A percentile compares a stretch with the other conserved stretches of the same genome.
Conservation (phyloP, 1,140 invertebrate species). For the Zaprionus gabonicus region DNA sequence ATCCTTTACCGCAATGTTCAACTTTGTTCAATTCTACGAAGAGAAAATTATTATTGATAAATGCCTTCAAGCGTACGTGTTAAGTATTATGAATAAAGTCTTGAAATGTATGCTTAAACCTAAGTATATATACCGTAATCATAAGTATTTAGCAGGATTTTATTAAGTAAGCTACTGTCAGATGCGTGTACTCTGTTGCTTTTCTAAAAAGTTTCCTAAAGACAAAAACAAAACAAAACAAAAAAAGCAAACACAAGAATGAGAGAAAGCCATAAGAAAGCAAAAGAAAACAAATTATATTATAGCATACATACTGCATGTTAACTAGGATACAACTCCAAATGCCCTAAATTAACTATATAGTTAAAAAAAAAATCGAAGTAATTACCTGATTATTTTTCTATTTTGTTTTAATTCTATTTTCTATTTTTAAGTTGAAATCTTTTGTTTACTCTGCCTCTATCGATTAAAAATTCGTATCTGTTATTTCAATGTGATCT, state of each 20-base stretch:
- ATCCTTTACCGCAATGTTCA: conserved; percentile 40
- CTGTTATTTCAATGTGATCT: conserved; percentile 57
- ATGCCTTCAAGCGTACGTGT: conserved; percentile 77
- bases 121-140: conserved; percentile 58
- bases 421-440: conserved; percentile 32
- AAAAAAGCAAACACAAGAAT: conserved; percentile 5
- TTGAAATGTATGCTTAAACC: conserved; percentile 61
- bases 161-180: conserved; percentile 25
- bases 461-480: conserved; percentile 67
- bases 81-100: conserved; percentile 76
- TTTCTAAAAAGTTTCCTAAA: conserved; percentile 77
- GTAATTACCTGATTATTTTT: conserved; percentile 25
- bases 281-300: conserved; percentile 19
- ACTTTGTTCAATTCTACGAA: conserved; percentile 55
- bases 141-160: conserved; percentile 18
- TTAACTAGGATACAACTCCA: conserved; percentile 29
- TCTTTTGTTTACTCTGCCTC: conserved; percentile 57
- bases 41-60: conserved; percentile 33
- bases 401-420: conserved; percentile 30
- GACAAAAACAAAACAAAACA: conserved; percentile 53
- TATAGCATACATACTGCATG: conserved; percentile 15
- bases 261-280: conserved; percentile 22
- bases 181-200: conserved; percentile 64
- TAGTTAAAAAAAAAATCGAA: conserved; percentile 41
- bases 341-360: conserved; percentile 28